Evolutionary conservation across 2,888 invertebrate genomes (phyloP).

Genomic region (Glaucopsyche alexis): DNA sequence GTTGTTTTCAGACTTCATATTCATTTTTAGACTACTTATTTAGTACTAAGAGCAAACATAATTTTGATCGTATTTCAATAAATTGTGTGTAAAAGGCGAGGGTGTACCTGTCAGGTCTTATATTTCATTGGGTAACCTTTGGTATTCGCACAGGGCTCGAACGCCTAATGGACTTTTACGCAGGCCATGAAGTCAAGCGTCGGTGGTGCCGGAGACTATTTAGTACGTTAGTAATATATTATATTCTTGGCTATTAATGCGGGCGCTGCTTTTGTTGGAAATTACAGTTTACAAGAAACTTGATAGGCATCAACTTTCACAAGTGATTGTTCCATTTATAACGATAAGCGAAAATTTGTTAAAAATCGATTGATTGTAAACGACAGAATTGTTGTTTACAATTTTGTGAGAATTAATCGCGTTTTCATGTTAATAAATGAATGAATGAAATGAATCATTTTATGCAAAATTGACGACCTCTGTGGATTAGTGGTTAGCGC

Average conservation of each 20-base stretch:
- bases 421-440: too few relatives aligned
- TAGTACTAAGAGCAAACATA: neutral
- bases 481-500: too few relatives aligned
- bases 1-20: neutral
- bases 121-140: constrained; percentile 15
- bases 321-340: too few relatives aligned
- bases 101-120: neutral
- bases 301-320: too few relatives aligned
- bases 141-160: neutral
- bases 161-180: constrained; percentile 7
- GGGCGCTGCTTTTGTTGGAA: neutral
- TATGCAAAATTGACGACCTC: too few relatives aligned
- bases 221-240: too few relatives aligned
- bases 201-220: neutral
- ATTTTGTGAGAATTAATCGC: too few relatives aligned
- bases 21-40: neutral
- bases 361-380: too few relatives aligned
- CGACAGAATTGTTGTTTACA: too few relatives aligned
- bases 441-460: too few relatives aligned
- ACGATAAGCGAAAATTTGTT: too few relatives aligned
- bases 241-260: too few relatives aligned
- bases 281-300: neutral
- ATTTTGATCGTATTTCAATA: neutral
- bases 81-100: neutral
- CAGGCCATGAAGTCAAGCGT: neutral